Conservation (phyloP, 2,797 vertebrate genomes). For the Paguma larvata region DNA sequence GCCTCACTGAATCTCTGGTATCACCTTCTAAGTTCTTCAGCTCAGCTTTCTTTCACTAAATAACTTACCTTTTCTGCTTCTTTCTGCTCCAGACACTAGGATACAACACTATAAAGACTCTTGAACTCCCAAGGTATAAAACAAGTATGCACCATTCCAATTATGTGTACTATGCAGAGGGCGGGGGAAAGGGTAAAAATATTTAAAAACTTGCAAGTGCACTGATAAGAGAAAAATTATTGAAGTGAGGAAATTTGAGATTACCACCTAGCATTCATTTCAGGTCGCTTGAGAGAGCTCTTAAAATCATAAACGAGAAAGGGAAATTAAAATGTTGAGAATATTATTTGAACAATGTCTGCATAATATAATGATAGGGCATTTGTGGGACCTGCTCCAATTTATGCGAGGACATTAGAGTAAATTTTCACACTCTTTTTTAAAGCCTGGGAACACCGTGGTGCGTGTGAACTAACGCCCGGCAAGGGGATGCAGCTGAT, state of each 20-base stretch:
- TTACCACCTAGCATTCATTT: conserved; percentile 23
- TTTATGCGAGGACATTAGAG: not conserved
- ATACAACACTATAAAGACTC: conserved; percentile 26
- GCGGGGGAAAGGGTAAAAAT: not conserved
- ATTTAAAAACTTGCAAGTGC: conserved; percentile 5
- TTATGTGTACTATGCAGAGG: not conserved
- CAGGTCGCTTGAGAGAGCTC: not conserved
- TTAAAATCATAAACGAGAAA: not conserved
- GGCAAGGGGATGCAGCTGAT: not conserved
- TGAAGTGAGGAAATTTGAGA: conserved; percentile 16
- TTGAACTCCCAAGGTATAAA: not conserved
- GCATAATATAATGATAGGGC: not conserved
- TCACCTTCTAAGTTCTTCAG: conserved; percentile 3
- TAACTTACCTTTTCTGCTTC: not conserved
- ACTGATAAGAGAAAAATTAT: not conserved
- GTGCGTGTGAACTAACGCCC: not conserved
- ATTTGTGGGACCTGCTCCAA: not conserved
- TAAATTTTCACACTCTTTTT: conserved; percentile 3
- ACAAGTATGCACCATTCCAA: not conserved
- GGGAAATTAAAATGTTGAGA: not conserved
- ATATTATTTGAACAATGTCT: not conserved
- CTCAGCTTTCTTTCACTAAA: not conserved
- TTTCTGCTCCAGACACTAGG: not conserved
- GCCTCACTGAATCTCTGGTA: not conserved
- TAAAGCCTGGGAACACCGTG: not conserved